These are phyloP conservation scores for Oscheius sp. DNA, from an alignment of 2,888 invertebrate genomes.

Conservation along the genomic window DNA sequence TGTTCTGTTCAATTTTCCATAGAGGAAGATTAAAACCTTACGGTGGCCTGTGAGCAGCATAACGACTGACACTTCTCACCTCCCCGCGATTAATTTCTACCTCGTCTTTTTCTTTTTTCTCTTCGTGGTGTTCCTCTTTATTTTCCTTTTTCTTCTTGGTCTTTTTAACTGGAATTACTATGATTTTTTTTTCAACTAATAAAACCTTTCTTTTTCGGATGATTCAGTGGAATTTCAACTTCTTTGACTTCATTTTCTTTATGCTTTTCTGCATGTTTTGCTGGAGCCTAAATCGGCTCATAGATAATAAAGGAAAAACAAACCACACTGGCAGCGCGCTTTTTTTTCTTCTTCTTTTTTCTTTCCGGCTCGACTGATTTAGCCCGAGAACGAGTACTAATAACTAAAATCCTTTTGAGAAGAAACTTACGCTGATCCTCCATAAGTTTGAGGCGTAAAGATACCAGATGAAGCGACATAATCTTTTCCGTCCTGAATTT, in stretches of 20 bases:
- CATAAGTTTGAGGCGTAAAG: slow-evolving; percentile 27
- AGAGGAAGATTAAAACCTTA: background rate
- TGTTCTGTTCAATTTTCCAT: background rate
- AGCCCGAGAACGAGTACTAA: background rate
- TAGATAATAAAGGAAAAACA: background rate
- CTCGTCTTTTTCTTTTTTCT: no score
- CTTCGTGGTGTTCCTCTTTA: background rate
- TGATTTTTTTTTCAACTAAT: background rate
- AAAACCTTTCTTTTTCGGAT: slow-evolving; percentile 13
- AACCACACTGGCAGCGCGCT: slow-evolving; percentile 20
- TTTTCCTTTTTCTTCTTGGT: slow-evolving; percentile 13
- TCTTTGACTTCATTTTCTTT: background rate
- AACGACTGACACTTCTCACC: slow-evolving; percentile 25
- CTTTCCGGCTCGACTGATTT: slow-evolving; percentile 25
- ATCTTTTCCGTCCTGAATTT: slow-evolving; percentile 27
- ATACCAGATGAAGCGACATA: slow-evolving; percentile 30
- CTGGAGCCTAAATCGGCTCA: slow-evolving; percentile 2
- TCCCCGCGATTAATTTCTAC: background rate
- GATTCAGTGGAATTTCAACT: background rate
- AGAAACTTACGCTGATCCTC: background rate
- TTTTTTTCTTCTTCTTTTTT: slow-evolving; percentile 34
- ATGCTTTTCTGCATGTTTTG: background rate
- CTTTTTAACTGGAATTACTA: background rate
- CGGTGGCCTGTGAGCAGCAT: slow-evolving; percentile 16
- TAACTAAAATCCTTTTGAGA: background rate